Evolutionary conservation across 2,888 invertebrate genomes (phyloP).

Genomic region (Phengaris alcon): DNA sequence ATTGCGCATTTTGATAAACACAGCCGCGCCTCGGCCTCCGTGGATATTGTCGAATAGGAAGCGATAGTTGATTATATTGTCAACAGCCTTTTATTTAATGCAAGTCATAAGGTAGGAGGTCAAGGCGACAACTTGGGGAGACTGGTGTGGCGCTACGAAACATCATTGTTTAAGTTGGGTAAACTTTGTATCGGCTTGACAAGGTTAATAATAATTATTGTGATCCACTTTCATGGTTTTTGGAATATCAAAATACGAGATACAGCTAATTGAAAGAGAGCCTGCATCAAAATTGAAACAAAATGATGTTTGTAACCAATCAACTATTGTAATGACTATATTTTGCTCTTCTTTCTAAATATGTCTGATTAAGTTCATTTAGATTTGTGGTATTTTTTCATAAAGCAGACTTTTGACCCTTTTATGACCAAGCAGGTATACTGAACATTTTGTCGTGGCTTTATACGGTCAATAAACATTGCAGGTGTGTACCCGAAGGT

Average conservation of each 20-base stretch:
- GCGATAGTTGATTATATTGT: conserved; percentile 23
- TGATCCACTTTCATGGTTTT: too few relatives aligned
- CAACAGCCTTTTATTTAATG: conserved; percentile 23
- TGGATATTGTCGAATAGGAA: conserved; percentile 12
- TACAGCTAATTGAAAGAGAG: too few relatives aligned
- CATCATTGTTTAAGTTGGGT: not conserved
- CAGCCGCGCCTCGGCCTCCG: not conserved
- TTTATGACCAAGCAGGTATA: not conserved
- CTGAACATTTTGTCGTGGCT: not conserved
- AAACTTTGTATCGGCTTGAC: not conserved
- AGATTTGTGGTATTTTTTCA: not conserved
- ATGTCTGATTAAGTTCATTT: not conserved
- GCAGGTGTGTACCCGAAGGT: conserved; percentile 38
- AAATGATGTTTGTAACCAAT: not conserved
- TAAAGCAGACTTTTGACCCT: not conserved
- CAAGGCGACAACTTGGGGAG: not conserved
- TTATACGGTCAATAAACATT: conserved; percentile 31
- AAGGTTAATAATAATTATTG: too few relatives aligned
- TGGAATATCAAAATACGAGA: too few relatives aligned
- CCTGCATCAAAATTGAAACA: not conserved
- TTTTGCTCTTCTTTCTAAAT: not conserved
- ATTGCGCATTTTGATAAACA: not conserved
- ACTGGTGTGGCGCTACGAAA: not conserved
- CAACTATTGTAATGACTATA: not conserved
- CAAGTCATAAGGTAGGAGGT: conserved; percentile 1